Conservation (phyloP, 2,888 invertebrate species). For the Odontothrips loti region DNA sequence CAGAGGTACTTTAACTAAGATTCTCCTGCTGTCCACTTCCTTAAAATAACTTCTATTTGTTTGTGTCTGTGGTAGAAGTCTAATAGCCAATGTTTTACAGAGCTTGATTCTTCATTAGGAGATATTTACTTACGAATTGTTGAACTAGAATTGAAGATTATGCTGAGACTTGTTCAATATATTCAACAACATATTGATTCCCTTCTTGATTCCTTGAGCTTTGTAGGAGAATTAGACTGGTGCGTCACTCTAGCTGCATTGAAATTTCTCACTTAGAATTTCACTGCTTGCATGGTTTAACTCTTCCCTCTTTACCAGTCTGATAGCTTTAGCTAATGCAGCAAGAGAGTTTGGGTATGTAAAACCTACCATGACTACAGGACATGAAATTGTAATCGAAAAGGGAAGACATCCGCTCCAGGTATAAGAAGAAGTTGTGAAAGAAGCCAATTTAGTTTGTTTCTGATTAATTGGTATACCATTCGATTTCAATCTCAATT, state of each 20-base stretch:
- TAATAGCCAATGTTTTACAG: constrained; percentile 46
- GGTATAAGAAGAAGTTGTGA: neutral
- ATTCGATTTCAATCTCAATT: neutral
- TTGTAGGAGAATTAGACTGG: constrained; percentile 67
- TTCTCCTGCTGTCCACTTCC: no score
- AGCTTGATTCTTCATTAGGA: constrained; percentile 71
- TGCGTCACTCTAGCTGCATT: constrained; percentile 43
- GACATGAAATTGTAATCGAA: constrained; percentile 1
- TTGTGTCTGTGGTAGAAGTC: constrained; percentile 22
- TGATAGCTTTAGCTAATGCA: constrained; percentile 62
- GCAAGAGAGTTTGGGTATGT: constrained; percentile 63
- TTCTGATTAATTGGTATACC: neutral
- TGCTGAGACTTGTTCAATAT: constrained; percentile 61
- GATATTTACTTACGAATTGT: constrained; percentile 74
- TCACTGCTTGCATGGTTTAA: constrained; percentile 32
- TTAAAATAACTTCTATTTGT: constrained; percentile 36
- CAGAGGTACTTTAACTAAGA: constrained; percentile 49
- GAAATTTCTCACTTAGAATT: neutral
- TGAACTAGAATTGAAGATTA: constrained; percentile 73
- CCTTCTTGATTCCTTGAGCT: constrained; percentile 55
- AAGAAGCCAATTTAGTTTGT: neutral
- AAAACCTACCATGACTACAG: constrained; percentile 55
- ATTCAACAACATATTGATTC: constrained; percentile 57
- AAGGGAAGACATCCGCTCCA: constrained; percentile 70
- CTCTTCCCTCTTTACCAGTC: constrained; percentile 47